These are phyloP conservation scores for Sebastes miniatus DNA, from an alignment of 2,797 vertebrate genomes.

Conservation along the genomic window DNA sequence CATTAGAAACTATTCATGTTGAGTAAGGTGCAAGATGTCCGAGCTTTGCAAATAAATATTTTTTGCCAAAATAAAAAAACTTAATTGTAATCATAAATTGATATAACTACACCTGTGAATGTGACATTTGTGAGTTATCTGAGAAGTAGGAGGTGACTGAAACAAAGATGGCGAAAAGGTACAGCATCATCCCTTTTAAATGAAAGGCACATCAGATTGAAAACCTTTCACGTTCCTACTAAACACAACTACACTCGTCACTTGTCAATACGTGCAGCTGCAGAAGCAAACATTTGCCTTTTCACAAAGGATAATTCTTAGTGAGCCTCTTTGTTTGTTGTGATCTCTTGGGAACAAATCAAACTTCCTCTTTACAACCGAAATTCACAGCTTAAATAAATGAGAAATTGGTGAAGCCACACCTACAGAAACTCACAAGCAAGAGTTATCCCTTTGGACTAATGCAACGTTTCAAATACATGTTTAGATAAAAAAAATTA, in stretches of 20 bases:
- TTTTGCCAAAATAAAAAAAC: constrained; percentile 30
- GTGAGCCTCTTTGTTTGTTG: constrained; percentile 26
- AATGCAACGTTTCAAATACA: constrained; percentile 32
- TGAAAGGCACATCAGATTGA: constrained; percentile 70
- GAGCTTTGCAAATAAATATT: constrained; percentile 73
- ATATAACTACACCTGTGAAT: constrained; percentile 13
- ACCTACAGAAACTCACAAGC: constrained; percentile 36
- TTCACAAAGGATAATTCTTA: constrained; percentile 3
- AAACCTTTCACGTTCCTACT: constrained; percentile 44
- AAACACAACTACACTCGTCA: not conserved
- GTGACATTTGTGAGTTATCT: constrained; percentile 21
- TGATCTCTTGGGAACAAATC: constrained; percentile 6
- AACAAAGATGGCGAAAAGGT: constrained; percentile 24
- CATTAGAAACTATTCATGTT: constrained; percentile 39
- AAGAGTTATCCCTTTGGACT: constrained; percentile 43
- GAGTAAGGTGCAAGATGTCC: constrained; percentile 72
- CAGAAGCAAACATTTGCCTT: constrained; percentile 18
- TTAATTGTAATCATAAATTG: not conserved
- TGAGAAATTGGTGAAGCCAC: constrained; percentile 12
- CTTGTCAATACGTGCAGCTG: constrained; percentile 26
- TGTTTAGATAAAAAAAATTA: constrained; percentile 27
- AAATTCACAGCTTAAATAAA: constrained; percentile 76
- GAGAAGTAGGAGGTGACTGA: constrained; percentile 16
- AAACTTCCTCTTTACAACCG: constrained; percentile 21
- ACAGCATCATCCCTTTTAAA: constrained; percentile 41